These are phyloP conservation scores for Tribolium madens DNA, from an alignment of 1,140 invertebrate genomes.

Conservation along the genomic window DNA sequence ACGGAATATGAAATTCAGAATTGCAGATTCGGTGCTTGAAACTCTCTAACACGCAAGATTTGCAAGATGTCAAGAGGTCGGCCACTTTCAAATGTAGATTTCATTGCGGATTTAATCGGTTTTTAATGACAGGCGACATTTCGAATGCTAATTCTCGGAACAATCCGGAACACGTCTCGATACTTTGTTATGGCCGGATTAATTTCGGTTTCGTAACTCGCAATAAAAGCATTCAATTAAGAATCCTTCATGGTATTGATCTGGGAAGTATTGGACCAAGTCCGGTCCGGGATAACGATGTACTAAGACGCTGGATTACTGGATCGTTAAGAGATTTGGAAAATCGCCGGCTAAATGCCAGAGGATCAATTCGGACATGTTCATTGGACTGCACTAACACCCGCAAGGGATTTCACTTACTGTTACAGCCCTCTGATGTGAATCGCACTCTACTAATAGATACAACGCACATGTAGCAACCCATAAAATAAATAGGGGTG, in stretches of 20 bases:
- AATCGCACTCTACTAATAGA: conserved; percentile 31
- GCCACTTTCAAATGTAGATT: conserved; percentile 48
- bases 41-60: conserved; percentile 47
- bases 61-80: conserved; percentile 50
- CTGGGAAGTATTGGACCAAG: conserved; percentile 11
- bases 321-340: conserved; percentile 53
- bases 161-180: conserved; percentile 27
- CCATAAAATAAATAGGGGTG: conserved; percentile 35
- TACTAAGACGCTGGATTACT: conserved; percentile 49
- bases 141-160: conserved; percentile 40
- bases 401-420: conserved; percentile 43
- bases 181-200: conserved; percentile 30
- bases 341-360: conserved; percentile 56
- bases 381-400: conserved; percentile 47
- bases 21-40: conserved; percentile 52
- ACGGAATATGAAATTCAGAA: conserved; percentile 55
- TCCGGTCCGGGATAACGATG: conserved; percentile 41
- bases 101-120: conserved; percentile 37
- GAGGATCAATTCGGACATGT: conserved; percentile 52
- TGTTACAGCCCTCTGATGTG: conserved; percentile 35
- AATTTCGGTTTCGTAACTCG: conserved; percentile 1
- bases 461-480: conserved; percentile 31
- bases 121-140: conserved; percentile 45
- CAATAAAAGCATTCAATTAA: conserved; percentile 47
- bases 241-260: conserved; percentile 44